Evolutionary conservation across 2,797 vertebrate genomes (phyloP).

Genomic region (Pangasius mekongensis): DNA sequence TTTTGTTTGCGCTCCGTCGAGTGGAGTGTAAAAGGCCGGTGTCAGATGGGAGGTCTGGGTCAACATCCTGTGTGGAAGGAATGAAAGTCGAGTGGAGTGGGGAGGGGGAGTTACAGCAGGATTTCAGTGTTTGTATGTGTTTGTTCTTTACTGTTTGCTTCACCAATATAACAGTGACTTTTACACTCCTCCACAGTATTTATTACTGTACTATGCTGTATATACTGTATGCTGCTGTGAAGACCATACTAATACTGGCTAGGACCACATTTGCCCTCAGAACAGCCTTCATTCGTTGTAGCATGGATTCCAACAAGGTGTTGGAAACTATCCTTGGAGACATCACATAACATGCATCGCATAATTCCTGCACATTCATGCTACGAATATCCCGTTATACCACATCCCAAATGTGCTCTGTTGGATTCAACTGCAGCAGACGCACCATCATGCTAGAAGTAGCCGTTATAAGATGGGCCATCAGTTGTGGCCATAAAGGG

Average conservation of each 20-base stretch:
- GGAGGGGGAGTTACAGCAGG: not conserved
- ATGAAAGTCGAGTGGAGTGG: conserved; percentile 30
- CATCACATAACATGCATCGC: not conserved
- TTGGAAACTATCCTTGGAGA: not conserved
- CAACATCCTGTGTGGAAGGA: conserved; percentile 65
- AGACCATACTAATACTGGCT: not conserved
- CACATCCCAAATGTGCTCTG: not conserved
- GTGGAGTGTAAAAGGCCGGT: conserved; percentile 48
- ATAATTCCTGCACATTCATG: not conserved
- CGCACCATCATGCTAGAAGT: not conserved
- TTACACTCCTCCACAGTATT: not conserved
- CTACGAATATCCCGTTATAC: not conserved
- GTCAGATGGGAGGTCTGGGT: conserved; percentile 47
- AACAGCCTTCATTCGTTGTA: not conserved
- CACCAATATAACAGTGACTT: not conserved
- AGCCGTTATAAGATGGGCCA: not conserved
- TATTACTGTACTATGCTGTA: not conserved
- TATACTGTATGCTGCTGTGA: not conserved
- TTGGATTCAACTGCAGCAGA: not conserved
- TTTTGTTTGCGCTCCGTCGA: conserved; percentile 62
- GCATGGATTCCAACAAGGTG: not conserved
- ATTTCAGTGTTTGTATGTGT: not conserved
- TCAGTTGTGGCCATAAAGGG: not conserved
- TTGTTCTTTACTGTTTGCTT: not conserved
- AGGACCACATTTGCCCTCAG: not conserved